A percentile compares a stretch with the other conserved stretches of the same genome.
Evolutionary conservation across 2,888 invertebrate genomes (phyloP).

Genomic region (Erebia epiphron): DNA sequence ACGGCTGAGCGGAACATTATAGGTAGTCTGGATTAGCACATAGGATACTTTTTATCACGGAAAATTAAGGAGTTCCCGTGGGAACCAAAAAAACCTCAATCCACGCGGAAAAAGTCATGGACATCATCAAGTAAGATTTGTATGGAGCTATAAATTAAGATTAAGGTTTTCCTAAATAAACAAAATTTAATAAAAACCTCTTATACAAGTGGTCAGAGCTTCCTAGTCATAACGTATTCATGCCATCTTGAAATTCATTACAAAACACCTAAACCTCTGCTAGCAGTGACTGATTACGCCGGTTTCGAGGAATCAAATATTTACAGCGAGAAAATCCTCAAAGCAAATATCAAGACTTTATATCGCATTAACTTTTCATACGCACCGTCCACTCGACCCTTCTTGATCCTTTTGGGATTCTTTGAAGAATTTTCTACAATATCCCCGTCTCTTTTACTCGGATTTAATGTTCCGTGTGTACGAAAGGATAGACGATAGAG

Average conservation of each 20-base stretch:
- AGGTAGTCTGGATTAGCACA: no score
- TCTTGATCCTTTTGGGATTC: constrained; percentile 54
- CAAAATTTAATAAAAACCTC: not conserved
- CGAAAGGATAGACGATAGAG: constrained; percentile 41
- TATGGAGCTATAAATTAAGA: no score
- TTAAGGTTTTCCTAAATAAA: no score
- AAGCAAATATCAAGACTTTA: constrained; percentile 50
- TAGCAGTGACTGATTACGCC: constrained; percentile 26
- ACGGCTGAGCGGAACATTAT: no score
- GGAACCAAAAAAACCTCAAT: no score
- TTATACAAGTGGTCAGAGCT: not conserved
- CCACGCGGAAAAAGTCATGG: no score
- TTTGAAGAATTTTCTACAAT: constrained; percentile 53
- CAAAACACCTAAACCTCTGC: not conserved
- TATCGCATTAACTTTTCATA: constrained; percentile 59
- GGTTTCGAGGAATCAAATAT: constrained; percentile 37
- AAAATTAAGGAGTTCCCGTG: no score
- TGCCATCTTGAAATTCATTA: constrained; percentile 1
- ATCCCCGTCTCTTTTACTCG: constrained; percentile 45
- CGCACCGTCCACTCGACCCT: constrained; percentile 58
- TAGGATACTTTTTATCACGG: no score
- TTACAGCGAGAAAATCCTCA: constrained; percentile 40
- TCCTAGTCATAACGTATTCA: not conserved
- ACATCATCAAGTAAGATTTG: no score
- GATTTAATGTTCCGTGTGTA: not conserved